Evolutionary conservation across 2,888 invertebrate species (phyloP).

Genomic region (Drosophila subquinaria): DNA sequence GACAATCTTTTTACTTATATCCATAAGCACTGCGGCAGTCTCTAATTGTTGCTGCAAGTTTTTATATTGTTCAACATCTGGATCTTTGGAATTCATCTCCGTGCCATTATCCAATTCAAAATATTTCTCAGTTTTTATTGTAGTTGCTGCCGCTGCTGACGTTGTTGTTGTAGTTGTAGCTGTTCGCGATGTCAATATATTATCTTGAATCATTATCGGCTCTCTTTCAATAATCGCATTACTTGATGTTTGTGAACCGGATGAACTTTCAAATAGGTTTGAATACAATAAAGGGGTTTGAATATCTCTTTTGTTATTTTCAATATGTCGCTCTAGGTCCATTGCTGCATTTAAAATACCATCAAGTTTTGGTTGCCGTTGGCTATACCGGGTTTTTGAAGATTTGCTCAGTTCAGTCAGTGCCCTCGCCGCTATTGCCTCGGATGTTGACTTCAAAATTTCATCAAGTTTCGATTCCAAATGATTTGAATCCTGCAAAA

Average conservation of each 20-base stretch:
- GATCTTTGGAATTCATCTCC: conserved; percentile 42
- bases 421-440: conserved; percentile 85
- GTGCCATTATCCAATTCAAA: conserved; percentile 37
- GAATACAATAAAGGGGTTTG: conserved; percentile 45
- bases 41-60: conserved; percentile 85
- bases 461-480: conserved; percentile 69
- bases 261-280: conserved; percentile 42
- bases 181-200: conserved; percentile 24
- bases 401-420: conserved; percentile 85
- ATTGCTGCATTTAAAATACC: conserved; percentile 37
- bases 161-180: conserved; percentile 20
- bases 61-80: conserved; percentile 71
- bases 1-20: conserved; percentile 85
- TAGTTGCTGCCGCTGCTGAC: conserved; percentile 16
- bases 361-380: conserved; percentile 42
- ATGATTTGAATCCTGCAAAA: conserved; percentile 56
- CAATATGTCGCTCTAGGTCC: conserved; percentile 44
- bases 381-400: conserved; percentile 72
- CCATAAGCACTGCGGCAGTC: conserved; percentile 85
- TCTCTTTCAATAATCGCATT: conserved; percentile 37
- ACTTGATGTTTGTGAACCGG: conserved; percentile 28
- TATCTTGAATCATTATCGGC: conserved; percentile 36
- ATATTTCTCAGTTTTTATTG: conserved; percentile 33
- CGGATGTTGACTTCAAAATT: conserved; percentile 81
- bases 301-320: conserved; percentile 40